Base-by-base conservation (phyloP, 2,888 invertebrate species). In the Drosophila neotestacea region DNA sequence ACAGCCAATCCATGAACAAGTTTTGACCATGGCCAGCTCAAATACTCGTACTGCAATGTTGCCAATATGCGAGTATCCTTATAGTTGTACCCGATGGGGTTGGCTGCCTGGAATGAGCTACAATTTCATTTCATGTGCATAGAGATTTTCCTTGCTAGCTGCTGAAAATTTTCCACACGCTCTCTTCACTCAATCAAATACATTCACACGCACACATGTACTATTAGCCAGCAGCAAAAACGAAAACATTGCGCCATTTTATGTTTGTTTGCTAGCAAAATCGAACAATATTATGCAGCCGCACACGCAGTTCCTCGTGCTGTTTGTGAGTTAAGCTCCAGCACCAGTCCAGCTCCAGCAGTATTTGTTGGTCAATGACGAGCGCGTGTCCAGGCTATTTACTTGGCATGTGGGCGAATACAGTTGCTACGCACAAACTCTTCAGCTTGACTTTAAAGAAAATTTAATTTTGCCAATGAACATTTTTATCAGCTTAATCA, bases 241-340 rank as follows among this genome's bases (percentile, higher is more conserved):
- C 38, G 47, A 72, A 79, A 80, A 70, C 70, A 80, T 73, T 79
- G 77, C 70, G 71, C 76, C 73, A 72, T 80, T 88, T 73, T 50
- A 84, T 87, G 62, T 69, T 55, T 79, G 80, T 73, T 67, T 76
- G 70, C 63, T 75, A 47, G 77, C 77, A 65, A 80, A 86, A 80
- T 74, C 77, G 72, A 74, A 80, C 67, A 65, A 74, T 77, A 80
- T 84, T 84, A 88, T 84, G 89, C 83, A 73, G 84, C 47, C 72
- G 54, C 84, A 86, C 73, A 86, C 73, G 55, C 78, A 65, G 56
- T 69, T n/a, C 47, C 41, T 58, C 51, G 27, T 38, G 68, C 80
- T 77, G 67, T 70, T 77, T 82, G 69, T 42, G 32, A 67, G 56
- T 52, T 50, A n/a, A 39, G 30, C 34, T 9, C 10, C 36, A 39